Base-by-base conservation (phyloP, 2,113 vertebrate genomes). In the Nanorana parkeri region DNA sequence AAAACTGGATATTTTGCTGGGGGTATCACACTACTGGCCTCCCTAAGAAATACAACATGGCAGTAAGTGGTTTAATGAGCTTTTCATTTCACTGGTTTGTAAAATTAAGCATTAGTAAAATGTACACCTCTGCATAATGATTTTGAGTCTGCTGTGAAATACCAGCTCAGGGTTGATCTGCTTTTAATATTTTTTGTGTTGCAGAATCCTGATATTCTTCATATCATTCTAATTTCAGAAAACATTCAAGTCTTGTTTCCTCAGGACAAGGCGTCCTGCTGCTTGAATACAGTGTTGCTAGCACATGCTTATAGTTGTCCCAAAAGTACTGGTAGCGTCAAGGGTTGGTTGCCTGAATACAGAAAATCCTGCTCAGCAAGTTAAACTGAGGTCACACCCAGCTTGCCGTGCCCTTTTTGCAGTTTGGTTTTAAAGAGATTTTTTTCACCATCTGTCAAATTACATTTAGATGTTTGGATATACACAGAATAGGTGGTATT, bases 351-450 rank as follows among this genome's bases (percentile, higher is more conserved):
- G 85, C 89, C 88, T 88, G 86, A 86, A 86, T 85, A 87, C 81
- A 86, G 81, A 86, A 90, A 90, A 91, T 91, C 88, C 87, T 84
- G 90, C 87, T 86, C 65, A 90, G 87, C 91, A 77, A 90, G 90
- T 91, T 92, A 84, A 84, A 86, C 81, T 0, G 87, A 87, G 88
- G 86, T 78, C 88, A 87, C 90, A 84, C 90, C 88, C 88, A 85
- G 83, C 41, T 47, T 47, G n/a, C 69, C 72, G 24, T 74, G 28
- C 28, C 60, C 41, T 74, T 64, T 56, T 56, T 65, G 10, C n/a
- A 64, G 24, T 73, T 21, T 65, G 26, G 13, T 61, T 24, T 41
- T 80, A 80, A 63, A 17, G 15, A 52, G 24, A 66, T 64, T 11
- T 66, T 65, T 78, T 69, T 61, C 15, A 75, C 32, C n/a, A 21